These are phyloP conservation scores for Cinclus mexicanus DNA, from an alignment of 2,113 vertebrate genomes.

Conservation along the genomic window DNA sequence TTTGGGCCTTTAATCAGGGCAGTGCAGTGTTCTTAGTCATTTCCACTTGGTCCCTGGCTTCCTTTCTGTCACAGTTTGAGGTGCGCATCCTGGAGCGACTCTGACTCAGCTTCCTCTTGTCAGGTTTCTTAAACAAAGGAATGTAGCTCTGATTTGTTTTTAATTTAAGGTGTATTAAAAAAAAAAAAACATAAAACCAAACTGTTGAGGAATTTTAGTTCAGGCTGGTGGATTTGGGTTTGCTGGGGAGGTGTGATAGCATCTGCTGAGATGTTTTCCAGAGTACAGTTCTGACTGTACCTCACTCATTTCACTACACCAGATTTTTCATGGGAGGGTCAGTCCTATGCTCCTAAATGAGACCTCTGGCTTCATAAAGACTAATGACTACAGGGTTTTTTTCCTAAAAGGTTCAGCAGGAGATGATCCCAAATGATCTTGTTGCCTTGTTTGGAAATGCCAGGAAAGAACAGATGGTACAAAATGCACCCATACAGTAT, in stretches of 20 bases:
- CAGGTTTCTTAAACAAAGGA: conserved; percentile 26
- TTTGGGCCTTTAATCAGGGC: conserved; percentile 48
- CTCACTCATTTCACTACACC: not conserved
- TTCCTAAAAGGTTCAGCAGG: not conserved
- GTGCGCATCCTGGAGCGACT: not conserved
- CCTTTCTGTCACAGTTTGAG: conserved; percentile 20
- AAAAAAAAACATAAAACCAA: not conserved
- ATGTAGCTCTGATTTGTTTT: not conserved
- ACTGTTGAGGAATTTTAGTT: not conserved
- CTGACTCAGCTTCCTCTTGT: conserved; percentile 53
- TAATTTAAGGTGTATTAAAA: not conserved
- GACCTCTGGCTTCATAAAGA: not conserved
- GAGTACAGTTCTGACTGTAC: not conserved
- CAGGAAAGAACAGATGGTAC: not conserved
- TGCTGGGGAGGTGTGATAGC: not conserved
- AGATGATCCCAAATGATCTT: not conserved
- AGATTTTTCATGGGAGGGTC: not conserved
- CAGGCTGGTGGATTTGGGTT: not conserved
- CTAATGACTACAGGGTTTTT: not conserved
- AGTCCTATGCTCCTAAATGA: not conserved
- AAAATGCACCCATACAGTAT: not conserved
- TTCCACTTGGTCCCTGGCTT: conserved; percentile 46
- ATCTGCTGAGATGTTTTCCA: not conserved
- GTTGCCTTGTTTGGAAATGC: not conserved
- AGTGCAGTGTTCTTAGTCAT: conserved; percentile 23